Evolutionary conservation across 2,888 invertebrate genomes (phyloP).

Genomic region (Troides oblongomaculatus): DNA sequence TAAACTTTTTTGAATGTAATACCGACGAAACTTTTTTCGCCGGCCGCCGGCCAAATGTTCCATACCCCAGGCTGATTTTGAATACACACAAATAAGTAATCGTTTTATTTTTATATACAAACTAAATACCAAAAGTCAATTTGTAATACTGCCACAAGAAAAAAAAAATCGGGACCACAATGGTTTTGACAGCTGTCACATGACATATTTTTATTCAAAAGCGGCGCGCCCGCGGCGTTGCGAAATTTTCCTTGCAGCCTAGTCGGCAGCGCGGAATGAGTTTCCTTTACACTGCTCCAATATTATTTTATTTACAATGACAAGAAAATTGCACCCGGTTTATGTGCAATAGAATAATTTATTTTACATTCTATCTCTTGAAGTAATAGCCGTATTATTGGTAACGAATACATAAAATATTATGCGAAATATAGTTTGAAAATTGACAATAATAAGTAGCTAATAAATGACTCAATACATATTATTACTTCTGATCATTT

Average conservation of each 20-base stretch:
- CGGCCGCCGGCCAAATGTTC: constrained; percentile 57
- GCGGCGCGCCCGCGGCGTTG: constrained; percentile 19
- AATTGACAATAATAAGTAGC: not conserved
- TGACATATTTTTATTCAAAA: constrained; percentile 27
- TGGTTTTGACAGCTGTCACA: constrained; percentile 51
- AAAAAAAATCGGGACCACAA: constrained; percentile 45
- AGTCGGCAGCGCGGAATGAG: constrained; percentile 14
- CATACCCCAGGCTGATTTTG: constrained; percentile 55
- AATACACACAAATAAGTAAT: constrained; percentile 30
- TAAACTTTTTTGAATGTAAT: constrained; percentile 38
- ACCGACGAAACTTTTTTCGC: constrained; percentile 22
- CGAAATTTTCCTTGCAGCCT: constrained; percentile 14
- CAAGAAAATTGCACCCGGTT: constrained; percentile 28
- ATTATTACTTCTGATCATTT: not conserved
- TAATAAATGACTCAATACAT: not conserved
- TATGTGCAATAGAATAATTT: constrained; percentile 23
- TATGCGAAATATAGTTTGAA: not conserved
- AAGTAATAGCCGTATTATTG: constrained; percentile 20
- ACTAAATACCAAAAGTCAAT: constrained; percentile 34
- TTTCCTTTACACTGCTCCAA: constrained; percentile 21
- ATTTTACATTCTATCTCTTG: constrained; percentile 16
- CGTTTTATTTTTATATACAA: constrained; percentile 36
- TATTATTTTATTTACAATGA: constrained; percentile 29
- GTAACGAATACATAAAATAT: constrained; percentile 2
- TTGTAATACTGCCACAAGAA: constrained; percentile 41